Evolutionary conservation across 2,797 vertebrate species (phyloP).

Genomic region (Nannoperca obscura): DNA sequence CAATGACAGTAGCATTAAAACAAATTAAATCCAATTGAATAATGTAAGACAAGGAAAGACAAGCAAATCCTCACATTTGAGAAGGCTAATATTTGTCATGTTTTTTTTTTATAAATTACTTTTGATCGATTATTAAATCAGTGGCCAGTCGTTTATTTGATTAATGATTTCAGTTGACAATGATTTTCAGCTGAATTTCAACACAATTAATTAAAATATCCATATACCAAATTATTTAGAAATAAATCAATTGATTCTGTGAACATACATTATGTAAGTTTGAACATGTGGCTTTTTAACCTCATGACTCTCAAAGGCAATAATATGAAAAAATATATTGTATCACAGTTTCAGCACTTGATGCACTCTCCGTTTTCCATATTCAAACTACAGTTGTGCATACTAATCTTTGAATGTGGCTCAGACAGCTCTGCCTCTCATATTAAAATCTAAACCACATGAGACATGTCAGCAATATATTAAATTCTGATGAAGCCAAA

Average conservation of each 20-base stretch:
- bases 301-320: background rate
- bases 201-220: background rate
- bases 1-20: background rate
- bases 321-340: background rate
- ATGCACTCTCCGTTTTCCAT: background rate
- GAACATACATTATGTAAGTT: background rate
- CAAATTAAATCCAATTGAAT: background rate
- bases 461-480: slow-evolving; percentile 28
- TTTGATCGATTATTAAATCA: background rate
- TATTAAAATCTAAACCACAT: slow-evolving; percentile 18
- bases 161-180: background rate
- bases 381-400: background rate
- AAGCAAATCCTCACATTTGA: background rate
- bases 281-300: background rate
- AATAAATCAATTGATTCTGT: too few species aligned
- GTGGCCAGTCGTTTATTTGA: background rate
- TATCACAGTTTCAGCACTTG: background rate
- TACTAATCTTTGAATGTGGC: slow-evolving; percentile 3
- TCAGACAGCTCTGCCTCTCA: slow-evolving; percentile 19
- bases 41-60: background rate
- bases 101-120: background rate
- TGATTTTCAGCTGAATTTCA: too few species aligned
- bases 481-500: slow-evolving; percentile 29
- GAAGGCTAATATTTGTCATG: background rate
- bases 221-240: background rate